Evolutionary conservation across 2,113 vertebrate genomes (phyloP).

Genomic region (Menidia beryllina): DNA sequence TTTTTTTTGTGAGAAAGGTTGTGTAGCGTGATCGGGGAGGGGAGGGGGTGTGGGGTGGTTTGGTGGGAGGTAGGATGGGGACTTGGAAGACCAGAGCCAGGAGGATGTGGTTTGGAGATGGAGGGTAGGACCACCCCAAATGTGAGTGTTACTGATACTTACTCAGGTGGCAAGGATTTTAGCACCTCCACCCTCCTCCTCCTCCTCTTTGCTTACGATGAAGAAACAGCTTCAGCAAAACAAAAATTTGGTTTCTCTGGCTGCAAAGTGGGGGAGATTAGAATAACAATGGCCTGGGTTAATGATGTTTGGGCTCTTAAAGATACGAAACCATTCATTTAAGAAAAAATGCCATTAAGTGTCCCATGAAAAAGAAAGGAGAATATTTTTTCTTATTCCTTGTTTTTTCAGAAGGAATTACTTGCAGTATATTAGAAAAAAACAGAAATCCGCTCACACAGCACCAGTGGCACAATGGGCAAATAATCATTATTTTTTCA

Average conservation of each 20-base stretch:
- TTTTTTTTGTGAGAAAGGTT: conserved; percentile 44
- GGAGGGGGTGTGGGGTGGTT: too few relatives aligned
- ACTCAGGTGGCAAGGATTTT: conserved; percentile 58
- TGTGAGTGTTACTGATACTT: conserved; percentile 33
- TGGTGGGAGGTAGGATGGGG: conserved; percentile 4
- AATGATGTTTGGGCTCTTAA: conserved; percentile 62
- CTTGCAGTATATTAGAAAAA: conserved; percentile 51
- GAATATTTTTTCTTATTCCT: neutral
- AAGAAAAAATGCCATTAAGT: conserved; percentile 57
- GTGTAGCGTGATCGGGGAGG: neutral
- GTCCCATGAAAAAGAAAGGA: conserved; percentile 40
- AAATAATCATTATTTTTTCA: conserved; percentile 1
- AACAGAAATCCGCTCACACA: conserved; percentile 24
- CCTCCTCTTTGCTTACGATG: conserved; percentile 31
- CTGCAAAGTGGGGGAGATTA: conserved; percentile 48
- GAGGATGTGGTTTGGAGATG: conserved; percentile 52
- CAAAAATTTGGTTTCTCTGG: conserved; percentile 19
- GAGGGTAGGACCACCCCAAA: conserved; percentile 61
- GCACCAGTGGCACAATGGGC: conserved; percentile 23
- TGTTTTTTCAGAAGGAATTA: conserved; percentile 21
- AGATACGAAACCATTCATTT: conserved; percentile 59
- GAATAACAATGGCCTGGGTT: conserved; percentile 62
- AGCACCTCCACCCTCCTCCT: conserved; percentile 12
- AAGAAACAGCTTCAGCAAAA: conserved; percentile 50
- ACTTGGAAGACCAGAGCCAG: conserved; percentile 48